phyloP scores from a whole-genome alignment of 2,888 invertebrate genomes.

The Platypus cylindrus region DNA sequence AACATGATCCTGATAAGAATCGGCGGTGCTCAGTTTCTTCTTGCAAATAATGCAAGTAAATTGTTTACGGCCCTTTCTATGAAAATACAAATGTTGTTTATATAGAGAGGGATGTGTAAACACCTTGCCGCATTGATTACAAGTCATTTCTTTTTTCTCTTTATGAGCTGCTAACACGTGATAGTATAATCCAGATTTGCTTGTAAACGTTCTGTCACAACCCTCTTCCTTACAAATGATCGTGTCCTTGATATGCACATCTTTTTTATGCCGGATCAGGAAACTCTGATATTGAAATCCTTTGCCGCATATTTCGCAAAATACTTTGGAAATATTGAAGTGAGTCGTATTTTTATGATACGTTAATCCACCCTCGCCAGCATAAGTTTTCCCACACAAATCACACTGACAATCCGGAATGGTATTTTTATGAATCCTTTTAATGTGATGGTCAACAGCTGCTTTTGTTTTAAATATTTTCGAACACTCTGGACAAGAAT shows the following conservation, averaged over 20 bases:
- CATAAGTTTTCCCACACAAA: conserved; percentile 24
- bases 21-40: conserved; percentile 26
- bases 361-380: conserved; percentile 6
- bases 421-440: too few relatives aligned
- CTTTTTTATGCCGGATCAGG: not conserved
- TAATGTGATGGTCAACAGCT: too few relatives aligned
- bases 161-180: conserved; percentile 20
- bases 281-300: not conserved
- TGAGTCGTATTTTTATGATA: conserved; percentile 6
- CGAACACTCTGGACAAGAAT: too few relatives aligned
- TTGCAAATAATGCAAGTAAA: conserved; percentile 32
- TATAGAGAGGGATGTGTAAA: conserved; percentile 15
- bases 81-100: conserved; percentile 26
- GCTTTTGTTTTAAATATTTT: too few relatives aligned
- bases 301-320: conserved; percentile 6
- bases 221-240: not conserved
- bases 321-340: conserved; percentile 3
- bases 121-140: conserved; percentile 16
- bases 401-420: conserved; percentile 21
- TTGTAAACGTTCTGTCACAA: conserved; percentile 12
- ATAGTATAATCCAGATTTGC: conserved; percentile 10
- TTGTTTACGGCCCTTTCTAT: conserved; percentile 31
- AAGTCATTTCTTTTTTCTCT: conserved; percentile 24
- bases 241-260: not conserved
- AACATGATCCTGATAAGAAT: conserved; percentile 15